Percentiles rank a stretch among this genome's conserved stretches.
phyloP scores from a whole-genome alignment of 2,113 vertebrate genomes.

The Elgaria multicarinata region DNA sequence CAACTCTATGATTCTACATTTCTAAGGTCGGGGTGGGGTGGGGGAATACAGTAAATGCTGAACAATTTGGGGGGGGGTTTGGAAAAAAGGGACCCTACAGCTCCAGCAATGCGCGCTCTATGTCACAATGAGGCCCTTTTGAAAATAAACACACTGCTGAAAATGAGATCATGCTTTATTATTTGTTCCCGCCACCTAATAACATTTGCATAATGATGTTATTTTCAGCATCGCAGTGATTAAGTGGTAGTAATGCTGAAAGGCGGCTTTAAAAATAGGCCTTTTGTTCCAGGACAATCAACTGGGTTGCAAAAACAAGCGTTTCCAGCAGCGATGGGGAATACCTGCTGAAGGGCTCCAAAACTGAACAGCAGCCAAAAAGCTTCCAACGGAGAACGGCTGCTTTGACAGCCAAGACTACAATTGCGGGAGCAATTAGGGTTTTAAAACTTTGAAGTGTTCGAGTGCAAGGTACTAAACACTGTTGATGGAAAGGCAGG shows the following conservation, averaged over 20 bases:
- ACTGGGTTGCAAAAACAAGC: not conserved
- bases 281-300: conserved; percentile 21
- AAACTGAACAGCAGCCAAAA: not conserved
- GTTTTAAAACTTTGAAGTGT: not conserved
- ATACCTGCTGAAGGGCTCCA: conserved; percentile 5
- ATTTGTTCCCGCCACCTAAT: conserved; percentile 19
- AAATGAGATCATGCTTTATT: not conserved
- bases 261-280: conserved; percentile 35
- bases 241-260: conserved; percentile 28
- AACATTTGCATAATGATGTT: conserved; percentile 16
- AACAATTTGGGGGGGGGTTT: no score
- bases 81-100: no score
- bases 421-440: not conserved
- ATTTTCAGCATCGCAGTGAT: conserved; percentile 22
- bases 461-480: not conserved
- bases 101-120: no score
- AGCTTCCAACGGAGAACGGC: not conserved
- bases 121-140: not conserved
- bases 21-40: no score
- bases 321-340: not conserved
- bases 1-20: no score
- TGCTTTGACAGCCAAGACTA: not conserved
- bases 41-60: no score
- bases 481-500: not conserved
- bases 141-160: not conserved